A percentile compares a stretch with the other conserved stretches of the same genome.
These are phyloP conservation scores for Apamea anceps DNA, from an alignment of 2,888 invertebrate species.

Conservation along the genomic window DNA sequence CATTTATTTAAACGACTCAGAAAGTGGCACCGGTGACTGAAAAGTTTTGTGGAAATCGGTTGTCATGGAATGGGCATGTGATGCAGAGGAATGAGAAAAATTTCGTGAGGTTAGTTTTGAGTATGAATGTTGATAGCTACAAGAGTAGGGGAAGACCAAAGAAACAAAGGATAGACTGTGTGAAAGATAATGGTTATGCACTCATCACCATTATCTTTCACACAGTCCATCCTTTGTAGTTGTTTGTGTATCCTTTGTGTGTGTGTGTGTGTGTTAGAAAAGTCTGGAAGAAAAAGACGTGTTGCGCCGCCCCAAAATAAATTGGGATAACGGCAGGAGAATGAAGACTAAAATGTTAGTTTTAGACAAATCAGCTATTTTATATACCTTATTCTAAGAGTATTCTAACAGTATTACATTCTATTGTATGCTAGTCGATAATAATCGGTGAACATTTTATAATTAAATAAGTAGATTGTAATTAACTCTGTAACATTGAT, in stretches of 20 bases:
- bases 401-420: neutral
- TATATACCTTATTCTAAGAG: neutral
- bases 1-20: neutral
- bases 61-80: neutral
- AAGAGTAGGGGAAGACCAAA: neutral
- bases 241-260: too few relatives aligned
- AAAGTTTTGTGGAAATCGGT: neutral
- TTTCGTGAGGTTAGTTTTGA: neutral
- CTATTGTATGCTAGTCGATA: neutral
- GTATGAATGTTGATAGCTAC: neutral
- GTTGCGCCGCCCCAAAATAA: neutral
- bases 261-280: too few relatives aligned
- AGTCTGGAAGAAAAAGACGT: too few relatives aligned
- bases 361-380: neutral
- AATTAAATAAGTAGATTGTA: neutral
- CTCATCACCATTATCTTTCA: too few relatives aligned
- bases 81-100: neutral
- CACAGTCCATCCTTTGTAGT: too few relatives aligned
- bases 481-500: neutral
- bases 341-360: neutral
- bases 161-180: too few relatives aligned
- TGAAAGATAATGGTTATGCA: too few relatives aligned
- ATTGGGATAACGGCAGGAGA: neutral
- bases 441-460: neutral
- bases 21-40: neutral